Evolutionary conservation across 92 coral and sea anemone genomes (phyloP).

Genomic region (Plumapathes pennacea): DNA sequence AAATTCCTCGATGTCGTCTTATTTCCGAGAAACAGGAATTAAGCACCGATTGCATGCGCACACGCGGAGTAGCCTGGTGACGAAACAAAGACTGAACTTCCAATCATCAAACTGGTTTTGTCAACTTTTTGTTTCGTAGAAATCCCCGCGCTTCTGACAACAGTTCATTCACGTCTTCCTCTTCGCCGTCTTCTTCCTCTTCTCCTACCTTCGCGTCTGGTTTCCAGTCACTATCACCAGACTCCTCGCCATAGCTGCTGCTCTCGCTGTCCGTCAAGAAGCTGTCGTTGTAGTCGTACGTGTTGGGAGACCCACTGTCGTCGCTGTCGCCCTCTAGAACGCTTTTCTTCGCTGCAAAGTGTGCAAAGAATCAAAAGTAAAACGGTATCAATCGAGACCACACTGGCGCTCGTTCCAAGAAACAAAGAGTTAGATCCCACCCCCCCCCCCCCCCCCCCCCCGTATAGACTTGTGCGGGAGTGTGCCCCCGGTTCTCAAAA

Average conservation of each 20-base stretch:
- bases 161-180: constrained; percentile 80
- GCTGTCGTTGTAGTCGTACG: constrained; percentile 78
- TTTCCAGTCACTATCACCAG: constrained; percentile 89
- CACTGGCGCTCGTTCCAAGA: background rate
- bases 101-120: constrained; percentile 51
- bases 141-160: constrained; percentile 88
- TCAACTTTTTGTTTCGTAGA: constrained; percentile 80
- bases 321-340: constrained; percentile 51
- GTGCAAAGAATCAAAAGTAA: too few relatives aligned
- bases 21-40: too few relatives aligned
- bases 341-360: constrained; percentile 21
- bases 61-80: too few relatives aligned
- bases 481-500: too few relatives aligned
- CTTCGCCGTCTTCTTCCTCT: constrained; percentile 63
- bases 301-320: constrained; percentile 61
- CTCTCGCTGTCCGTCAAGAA: constrained; percentile 59
- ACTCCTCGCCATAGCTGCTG: constrained; percentile 70
- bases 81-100: background rate
- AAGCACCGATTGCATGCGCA: too few relatives aligned
- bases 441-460: too few relatives aligned
- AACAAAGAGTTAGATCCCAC: too few relatives aligned
- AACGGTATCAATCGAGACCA: background rate
- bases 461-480: too few relatives aligned
- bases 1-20: too few relatives aligned
- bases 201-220: constrained; percentile 62